Conservation (phyloP, 2,113 vertebrate genomes). For the Falcunculus frontatus region DNA sequence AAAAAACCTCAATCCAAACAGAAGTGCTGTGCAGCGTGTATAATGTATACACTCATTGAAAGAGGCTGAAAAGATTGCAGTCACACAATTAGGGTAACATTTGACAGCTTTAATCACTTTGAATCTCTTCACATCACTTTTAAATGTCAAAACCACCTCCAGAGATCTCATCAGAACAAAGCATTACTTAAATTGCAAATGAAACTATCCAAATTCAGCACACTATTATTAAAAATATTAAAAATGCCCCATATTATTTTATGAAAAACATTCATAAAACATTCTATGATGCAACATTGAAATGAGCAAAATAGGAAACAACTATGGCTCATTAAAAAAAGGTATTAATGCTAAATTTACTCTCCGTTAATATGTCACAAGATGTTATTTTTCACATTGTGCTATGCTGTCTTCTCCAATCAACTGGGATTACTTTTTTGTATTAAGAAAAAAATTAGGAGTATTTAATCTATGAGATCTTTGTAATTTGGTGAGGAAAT, state of each 20-base stretch:
- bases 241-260: conserved; percentile 50
- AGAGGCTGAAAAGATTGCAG: conserved; percentile 53
- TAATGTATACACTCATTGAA: conserved; percentile 57
- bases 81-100: conserved; percentile 57
- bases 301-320: conserved; percentile 28
- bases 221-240: conserved; percentile 43
- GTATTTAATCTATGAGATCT: background rate
- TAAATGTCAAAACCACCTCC: conserved; percentile 66
- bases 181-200: conserved; percentile 65
- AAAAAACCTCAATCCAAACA: conserved; percentile 57
- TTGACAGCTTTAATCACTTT: conserved; percentile 64
- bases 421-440: background rate
- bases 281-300: conserved; percentile 24
- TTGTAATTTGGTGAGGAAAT: background rate
- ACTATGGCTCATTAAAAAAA: background rate
- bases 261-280: conserved; percentile 39
- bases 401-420: background rate
- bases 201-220: conserved; percentile 46
- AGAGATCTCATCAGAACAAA: conserved; percentile 62
- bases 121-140: conserved; percentile 62
- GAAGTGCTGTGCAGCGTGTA: conserved; percentile 43
- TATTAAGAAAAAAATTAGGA: background rate
- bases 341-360: conserved; percentile 25
- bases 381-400: background rate
- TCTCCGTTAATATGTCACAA: background rate